Evolutionary conservation across 92 coral and sea anemone species (phyloP).

Genomic region (Heteractis magnifica): DNA sequence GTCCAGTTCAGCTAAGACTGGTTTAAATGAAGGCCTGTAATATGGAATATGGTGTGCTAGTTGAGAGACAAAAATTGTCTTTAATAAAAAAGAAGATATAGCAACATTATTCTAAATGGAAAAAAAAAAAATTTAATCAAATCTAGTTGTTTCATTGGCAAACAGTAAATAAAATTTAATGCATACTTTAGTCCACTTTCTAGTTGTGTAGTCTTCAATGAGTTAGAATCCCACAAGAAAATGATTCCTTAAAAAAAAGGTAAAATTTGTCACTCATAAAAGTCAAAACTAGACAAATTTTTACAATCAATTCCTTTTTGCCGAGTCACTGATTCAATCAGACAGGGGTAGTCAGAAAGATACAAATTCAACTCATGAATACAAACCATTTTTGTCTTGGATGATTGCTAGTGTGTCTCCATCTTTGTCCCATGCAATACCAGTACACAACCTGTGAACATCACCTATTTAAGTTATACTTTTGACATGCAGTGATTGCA

Average conservation of each 20-base stretch:
- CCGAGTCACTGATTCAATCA: no score
- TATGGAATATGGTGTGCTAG: no score
- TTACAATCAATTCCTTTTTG: background rate
- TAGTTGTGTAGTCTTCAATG: conserved; percentile 83
- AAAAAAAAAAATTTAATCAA: no score
- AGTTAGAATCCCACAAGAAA: conserved; percentile 94
- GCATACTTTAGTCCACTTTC: conserved; percentile 96
- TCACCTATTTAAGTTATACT: no score
- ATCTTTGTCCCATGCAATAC: conserved; percentile 99
- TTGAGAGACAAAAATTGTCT: no score
- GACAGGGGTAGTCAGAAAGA: no score
- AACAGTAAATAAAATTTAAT: background rate
- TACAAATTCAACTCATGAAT: background rate
- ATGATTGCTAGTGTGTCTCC: conserved; percentile 93
- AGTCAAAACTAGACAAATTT: background rate
- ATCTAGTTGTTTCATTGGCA: no score
- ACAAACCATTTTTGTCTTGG: conserved; percentile 88
- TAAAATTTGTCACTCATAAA: background rate
- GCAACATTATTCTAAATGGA: no score
- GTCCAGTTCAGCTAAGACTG: no score
- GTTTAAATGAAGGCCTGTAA: no score
- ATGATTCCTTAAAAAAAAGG: conserved; percentile 23
- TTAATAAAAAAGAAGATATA: no score
- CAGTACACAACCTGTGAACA: conserved; percentile 70
- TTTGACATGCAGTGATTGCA: no score